Percentiles rank a stretch among this genome's conserved stretches.
These are phyloP conservation scores for Myripristis murdjan DNA, from an alignment of 2,797 vertebrate genomes.

Conservation along the genomic window DNA sequence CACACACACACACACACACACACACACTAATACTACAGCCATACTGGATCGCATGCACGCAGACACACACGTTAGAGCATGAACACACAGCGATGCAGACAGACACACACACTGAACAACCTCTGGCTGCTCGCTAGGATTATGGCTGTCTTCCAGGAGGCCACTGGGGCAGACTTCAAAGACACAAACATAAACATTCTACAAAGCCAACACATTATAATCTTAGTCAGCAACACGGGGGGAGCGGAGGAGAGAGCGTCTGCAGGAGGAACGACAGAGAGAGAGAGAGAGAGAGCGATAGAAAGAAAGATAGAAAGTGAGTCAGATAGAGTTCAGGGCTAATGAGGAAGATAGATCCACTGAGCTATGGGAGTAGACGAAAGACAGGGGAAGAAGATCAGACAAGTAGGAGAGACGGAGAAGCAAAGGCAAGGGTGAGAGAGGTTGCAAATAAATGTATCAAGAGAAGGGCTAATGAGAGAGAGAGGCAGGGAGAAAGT, in stretches of 20 bases:
- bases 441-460: slow-evolving; percentile 60
- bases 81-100: slow-evolving; percentile 53
- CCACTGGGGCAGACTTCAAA: slow-evolving; percentile 76
- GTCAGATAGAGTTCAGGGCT: slow-evolving; percentile 68
- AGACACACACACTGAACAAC: slow-evolving; percentile 49
- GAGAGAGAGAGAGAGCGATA: slow-evolving; percentile 42
- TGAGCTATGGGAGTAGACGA: slow-evolving; percentile 66
- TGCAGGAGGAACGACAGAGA: slow-evolving; percentile 34
- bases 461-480: slow-evolving; percentile 68
- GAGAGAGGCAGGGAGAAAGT: slow-evolving; percentile 17
- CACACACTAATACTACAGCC: slow-evolving; percentile 35
- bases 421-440: slow-evolving; percentile 54
- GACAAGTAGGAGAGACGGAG: slow-evolving; percentile 53
- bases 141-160: slow-evolving; percentile 76
- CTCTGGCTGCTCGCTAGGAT: slow-evolving; percentile 62
- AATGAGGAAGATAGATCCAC: slow-evolving; percentile 80
- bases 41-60: slow-evolving; percentile 60
- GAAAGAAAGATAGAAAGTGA: slow-evolving; percentile 53
- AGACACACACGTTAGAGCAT: slow-evolving; percentile 67
- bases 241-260: slow-evolving; percentile 50
- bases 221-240: slow-evolving; percentile 76
- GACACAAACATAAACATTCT: slow-evolving; percentile 79
- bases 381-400: slow-evolving; percentile 71
- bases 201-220: slow-evolving; percentile 75
- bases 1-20: slow-evolving; percentile 51